phyloP scores from a whole-genome alignment of 2,888 invertebrate species.

The Mesochorus sp. region DNA sequence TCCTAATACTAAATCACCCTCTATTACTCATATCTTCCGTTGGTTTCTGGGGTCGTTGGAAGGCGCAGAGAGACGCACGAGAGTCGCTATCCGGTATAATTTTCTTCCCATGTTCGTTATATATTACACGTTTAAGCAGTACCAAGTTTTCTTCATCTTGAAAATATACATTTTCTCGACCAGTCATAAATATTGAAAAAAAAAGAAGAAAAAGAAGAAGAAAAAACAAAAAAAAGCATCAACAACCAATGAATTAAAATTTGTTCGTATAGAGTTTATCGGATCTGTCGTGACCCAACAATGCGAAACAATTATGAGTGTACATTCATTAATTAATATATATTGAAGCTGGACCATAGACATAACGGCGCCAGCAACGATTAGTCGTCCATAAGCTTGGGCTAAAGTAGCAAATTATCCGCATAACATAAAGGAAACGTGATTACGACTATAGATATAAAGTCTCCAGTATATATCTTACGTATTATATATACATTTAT shows the following conservation, averaged over 20 bases:
- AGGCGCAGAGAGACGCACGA: conserved; percentile 18
- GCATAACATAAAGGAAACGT: conserved; percentile 63
- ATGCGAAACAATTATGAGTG: not conserved
- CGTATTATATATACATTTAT: conserved; percentile 21
- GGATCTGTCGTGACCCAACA: conserved; percentile 34
- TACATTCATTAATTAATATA: conserved; percentile 53
- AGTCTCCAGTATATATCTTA: conserved; percentile 63
- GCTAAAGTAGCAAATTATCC: conserved; percentile 42
- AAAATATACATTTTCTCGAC: not conserved
- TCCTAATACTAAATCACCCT: conserved; percentile 80
- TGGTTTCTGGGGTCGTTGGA: conserved; percentile 36
- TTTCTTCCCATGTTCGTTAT: conserved; percentile 6
- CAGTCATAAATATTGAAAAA: not conserved
- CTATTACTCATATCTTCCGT: conserved; percentile 78
- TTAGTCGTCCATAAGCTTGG: conserved; percentile 25
- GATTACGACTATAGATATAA: conserved; percentile 66
- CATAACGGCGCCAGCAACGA: conserved; percentile 54
- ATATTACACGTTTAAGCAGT: not conserved
- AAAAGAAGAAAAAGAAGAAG: not conserved
- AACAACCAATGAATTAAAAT: not conserved
- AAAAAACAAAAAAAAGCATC: too few relatives aligned
- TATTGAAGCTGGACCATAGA: conserved; percentile 51
- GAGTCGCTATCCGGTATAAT: conserved; percentile 34
- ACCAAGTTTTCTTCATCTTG: not conserved
- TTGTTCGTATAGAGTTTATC: not conserved